Conservation (phyloP, 1,140 invertebrate species). For the Apis laboriosa region DNA sequence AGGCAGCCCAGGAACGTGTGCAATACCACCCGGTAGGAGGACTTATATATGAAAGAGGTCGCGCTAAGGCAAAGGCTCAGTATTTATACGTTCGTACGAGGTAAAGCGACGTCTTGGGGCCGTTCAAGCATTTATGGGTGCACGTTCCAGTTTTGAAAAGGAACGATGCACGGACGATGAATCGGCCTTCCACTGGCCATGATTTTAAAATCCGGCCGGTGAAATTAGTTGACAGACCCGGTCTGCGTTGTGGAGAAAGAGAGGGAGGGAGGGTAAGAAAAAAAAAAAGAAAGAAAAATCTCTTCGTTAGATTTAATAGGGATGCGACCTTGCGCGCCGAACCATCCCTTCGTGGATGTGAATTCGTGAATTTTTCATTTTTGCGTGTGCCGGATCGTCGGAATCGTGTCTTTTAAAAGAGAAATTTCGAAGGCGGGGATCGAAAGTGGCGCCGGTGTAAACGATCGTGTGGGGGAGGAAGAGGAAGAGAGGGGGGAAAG, state of each 20-base stretch:
- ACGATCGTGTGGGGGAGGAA: background rate
- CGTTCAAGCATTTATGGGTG: slow-evolving; percentile 64
- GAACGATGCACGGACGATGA: slow-evolving; percentile 52
- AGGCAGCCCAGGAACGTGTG: slow-evolving; percentile 62
- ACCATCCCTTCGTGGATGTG: slow-evolving; percentile 9
- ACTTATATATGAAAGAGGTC: slow-evolving; percentile 69
- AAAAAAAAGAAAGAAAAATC: background rate
- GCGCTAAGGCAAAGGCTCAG: slow-evolving; percentile 64
- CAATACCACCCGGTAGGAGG: slow-evolving; percentile 55
- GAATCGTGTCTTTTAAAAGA: background rate
- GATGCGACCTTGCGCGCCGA: slow-evolving; percentile 26
- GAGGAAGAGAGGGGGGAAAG: background rate
- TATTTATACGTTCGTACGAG: slow-evolving; percentile 63
- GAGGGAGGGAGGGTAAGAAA: background rate
- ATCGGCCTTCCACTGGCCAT: slow-evolving; percentile 51
- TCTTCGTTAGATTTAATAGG: slow-evolving; percentile 50
- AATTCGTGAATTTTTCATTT: slow-evolving; percentile 26
- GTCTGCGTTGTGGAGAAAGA: no score
- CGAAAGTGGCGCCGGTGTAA: background rate
- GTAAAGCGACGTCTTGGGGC: slow-evolving; percentile 58
- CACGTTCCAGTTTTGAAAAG: slow-evolving; percentile 63
- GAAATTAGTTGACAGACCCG: slow-evolving; percentile 63
- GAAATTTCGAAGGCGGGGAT: slow-evolving; percentile 6
- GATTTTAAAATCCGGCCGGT: slow-evolving; percentile 62
- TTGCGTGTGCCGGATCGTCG: background rate